Base-by-base conservation (phyloP, 2,888 invertebrate species). In the Drosophila niveifrons region DNA sequence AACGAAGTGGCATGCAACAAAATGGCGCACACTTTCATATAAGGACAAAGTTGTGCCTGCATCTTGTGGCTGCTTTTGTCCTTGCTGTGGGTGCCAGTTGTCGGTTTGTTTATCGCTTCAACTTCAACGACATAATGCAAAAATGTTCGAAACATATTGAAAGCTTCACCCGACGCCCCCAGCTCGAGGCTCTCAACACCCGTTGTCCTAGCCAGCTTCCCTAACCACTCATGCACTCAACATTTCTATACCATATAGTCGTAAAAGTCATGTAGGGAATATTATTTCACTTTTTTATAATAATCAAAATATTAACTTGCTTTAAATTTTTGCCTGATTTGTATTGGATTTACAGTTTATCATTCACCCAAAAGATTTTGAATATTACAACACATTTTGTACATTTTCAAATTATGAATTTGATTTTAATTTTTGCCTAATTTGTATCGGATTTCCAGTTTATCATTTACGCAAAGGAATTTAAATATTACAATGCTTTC, bases 121-220 rank as follows among this genome's bases (percentile, higher is more conserved):
- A 86, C 70, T 78, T 72, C n/a, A n/a, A 72, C 61, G 69, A 80
- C 77, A 83, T 77, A 77, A 86, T 86, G 78, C 70, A 72, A 86
- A 88, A 88, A 65, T 83, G 71, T 88, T 86, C 68, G 68, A 78
- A 88, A 72, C 83, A 84, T 88, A 84, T 84, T 88, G 83, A 80
- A 78, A 64, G 75, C 68, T 62, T 41, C 43, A 36, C 36, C 41
- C 18, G 28, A 41, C 46, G 23, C 18, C 50, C 48, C 6, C 4
- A 8, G 18, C 18, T 50, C 50, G 6, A 10, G 9, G 31, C 31
- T 3, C 31, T 3, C 18, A n/a, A 41, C 48, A 18, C 31, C 56
- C 48, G 8, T 48, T 15, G 18, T 11, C 51, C 39, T 10, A 9
- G 6, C 1, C 3, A n/a, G 7, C 2, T 18, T 28, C 13, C 41